A percentile compares a stretch with the other conserved stretches of the same genome.
Evolutionary conservation across 2,113 vertebrate genomes (phyloP).

Genomic region (Zosterops japonicus): DNA sequence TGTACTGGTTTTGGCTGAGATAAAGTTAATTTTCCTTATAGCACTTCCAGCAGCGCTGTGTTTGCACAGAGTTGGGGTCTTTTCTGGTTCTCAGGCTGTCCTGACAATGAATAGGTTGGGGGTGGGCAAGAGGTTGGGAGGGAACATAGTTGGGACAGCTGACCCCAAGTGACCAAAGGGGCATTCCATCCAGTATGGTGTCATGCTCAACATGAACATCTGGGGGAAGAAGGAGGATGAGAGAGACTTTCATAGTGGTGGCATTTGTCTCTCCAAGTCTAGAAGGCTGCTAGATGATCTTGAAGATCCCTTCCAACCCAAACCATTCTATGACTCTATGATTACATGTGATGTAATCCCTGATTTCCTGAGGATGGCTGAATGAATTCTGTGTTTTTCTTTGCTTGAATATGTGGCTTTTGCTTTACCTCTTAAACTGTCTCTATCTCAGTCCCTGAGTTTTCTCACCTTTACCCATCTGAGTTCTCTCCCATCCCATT

Average conservation of each 20-base stretch:
- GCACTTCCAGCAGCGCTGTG: not conserved
- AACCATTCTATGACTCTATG: not conserved
- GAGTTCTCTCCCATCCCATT: not conserved
- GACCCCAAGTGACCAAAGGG: not conserved
- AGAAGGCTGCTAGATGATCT: not conserved
- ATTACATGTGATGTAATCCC: accelerated
- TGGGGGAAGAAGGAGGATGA: not conserved
- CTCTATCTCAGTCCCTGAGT: not conserved
- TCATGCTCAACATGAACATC: not conserved
- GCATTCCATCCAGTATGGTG: not conserved
- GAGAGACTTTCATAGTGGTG: accelerated
- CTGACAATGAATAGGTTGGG: too few relatives aligned
- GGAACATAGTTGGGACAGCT: not conserved
- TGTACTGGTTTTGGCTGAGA: not conserved
- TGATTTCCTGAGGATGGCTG: not conserved
- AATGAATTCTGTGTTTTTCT: not conserved
- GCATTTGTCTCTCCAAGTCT: not conserved
- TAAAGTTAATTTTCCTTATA: not conserved
- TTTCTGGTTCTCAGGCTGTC: not conserved
- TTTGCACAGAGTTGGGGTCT: not conserved
- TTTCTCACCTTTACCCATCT: not conserved
- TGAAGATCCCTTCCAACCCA: not conserved
- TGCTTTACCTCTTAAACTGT: not conserved
- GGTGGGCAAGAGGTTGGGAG: not conserved
- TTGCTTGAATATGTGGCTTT: accelerated